A percentile compares a stretch with the other conserved stretches of the same genome.
Conservation (phyloP, 2,797 vertebrate genomes). For the Cheirogaleus major region DNA sequence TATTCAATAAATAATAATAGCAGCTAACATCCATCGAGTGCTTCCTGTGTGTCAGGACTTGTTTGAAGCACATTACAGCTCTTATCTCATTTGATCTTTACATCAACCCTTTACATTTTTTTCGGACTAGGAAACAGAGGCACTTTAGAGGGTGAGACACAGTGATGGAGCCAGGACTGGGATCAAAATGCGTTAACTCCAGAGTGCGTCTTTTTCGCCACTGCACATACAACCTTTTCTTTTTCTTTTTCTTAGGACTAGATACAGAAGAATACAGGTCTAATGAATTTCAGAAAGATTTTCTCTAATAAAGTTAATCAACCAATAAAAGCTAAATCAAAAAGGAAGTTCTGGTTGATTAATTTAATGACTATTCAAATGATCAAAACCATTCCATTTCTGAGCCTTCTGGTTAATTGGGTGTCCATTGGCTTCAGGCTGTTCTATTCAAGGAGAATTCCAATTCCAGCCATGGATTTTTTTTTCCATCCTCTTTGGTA, state of each 20-base stretch:
- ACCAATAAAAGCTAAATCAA: conserved; percentile 46
- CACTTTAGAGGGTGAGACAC: neutral
- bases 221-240: neutral
- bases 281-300: conserved; percentile 47
- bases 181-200: neutral
- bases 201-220: neutral
- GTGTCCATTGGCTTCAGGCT: neutral
- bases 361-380: conserved; percentile 63
- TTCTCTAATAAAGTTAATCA: conserved; percentile 58
- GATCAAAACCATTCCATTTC: neutral
- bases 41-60: neutral
- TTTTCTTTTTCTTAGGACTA: neutral
- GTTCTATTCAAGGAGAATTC: neutral
- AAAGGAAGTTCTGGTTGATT: conserved; percentile 62
- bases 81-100: neutral
- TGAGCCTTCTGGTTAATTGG: conserved; percentile 47
- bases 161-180: neutral
- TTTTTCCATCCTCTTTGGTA: neutral
- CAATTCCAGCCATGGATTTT: neutral
- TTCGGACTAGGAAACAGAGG: neutral
- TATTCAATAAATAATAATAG: neutral
- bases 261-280: neutral
- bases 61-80: neutral
- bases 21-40: neutral
- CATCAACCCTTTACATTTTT: neutral